These are phyloP conservation scores for Otolemur garnettii DNA, from an alignment of 2,113 vertebrate genomes.

Conservation along the genomic window DNA sequence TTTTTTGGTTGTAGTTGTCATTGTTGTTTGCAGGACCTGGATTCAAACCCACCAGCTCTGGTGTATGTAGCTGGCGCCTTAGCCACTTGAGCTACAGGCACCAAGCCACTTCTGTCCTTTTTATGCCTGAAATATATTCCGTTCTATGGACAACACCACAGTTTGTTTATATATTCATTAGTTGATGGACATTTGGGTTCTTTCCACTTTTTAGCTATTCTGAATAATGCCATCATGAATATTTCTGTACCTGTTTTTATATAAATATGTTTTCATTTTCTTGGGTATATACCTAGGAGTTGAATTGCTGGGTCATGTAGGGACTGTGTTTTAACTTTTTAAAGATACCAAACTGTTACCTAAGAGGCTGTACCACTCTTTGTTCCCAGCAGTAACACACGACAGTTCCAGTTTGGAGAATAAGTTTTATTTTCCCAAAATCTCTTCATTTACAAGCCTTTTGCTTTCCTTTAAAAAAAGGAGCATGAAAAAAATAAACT, in stretches of 20 bases:
- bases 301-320: not conserved
- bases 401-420: not conserved
- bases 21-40: too few relatives aligned
- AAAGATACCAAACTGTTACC: conserved; percentile 2
- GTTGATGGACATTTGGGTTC: not conserved
- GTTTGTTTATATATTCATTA: not conserved
- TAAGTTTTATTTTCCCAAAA: conserved; percentile 54
- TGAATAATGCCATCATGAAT: not conserved
- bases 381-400: not conserved
- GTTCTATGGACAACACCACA: not conserved
- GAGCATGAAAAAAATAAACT: conserved; percentile 30
- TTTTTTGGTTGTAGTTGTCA: too few relatives aligned
- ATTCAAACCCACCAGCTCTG: too few relatives aligned
- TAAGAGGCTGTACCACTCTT: conserved; percentile 22
- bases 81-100: too few relatives aligned
- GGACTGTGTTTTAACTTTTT: conserved; percentile 7
- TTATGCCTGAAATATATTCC: conserved; percentile 3
- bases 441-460: conserved; percentile 43
- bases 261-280: conserved; percentile 9
- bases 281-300: not conserved
- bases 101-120: not conserved
- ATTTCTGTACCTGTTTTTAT: not conserved
- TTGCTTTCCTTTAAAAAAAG: conserved; percentile 56
- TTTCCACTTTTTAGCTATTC: not conserved
- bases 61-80: too few relatives aligned